These are phyloP conservation scores for Xerus inauris DNA, from an alignment of 2,113 vertebrate genomes.

Conservation along the genomic window DNA sequence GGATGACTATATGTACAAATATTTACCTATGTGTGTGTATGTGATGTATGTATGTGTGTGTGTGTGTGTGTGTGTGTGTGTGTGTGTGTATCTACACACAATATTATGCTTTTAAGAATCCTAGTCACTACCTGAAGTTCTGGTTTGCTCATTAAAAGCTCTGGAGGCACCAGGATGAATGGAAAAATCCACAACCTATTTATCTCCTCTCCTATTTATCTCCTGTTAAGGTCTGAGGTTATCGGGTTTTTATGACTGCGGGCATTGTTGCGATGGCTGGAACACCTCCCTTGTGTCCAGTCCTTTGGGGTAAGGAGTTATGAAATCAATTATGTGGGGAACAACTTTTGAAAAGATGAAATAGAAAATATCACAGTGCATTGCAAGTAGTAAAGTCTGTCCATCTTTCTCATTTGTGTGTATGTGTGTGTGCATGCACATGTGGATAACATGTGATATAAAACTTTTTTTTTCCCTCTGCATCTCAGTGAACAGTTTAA, in stretches of 20 bases:
- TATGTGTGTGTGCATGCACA: fast-evolving
- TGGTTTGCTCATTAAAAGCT: neutral
- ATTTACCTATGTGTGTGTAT: too few species aligned
- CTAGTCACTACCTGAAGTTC: neutral
- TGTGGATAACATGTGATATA: neutral
- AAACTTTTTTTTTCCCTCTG: neutral
- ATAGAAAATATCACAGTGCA: neutral
- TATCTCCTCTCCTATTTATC: neutral
- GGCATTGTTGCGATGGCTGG: neutral
- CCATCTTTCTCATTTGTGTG: neutral
- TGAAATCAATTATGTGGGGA: neutral
- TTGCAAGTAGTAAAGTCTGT: neutral
- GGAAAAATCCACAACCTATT: neutral
- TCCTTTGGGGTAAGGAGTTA: neutral
- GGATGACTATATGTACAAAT: neutral
- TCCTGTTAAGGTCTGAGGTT: neutral
- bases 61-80: neutral
- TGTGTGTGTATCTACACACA: neutral
- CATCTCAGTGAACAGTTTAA: neutral
- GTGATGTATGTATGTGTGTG: neutral
- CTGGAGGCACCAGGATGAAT: neutral
- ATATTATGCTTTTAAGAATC: neutral
- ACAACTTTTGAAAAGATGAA: neutral
- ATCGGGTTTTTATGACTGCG: neutral
- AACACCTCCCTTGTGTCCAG: neutral